Conservation (phyloP, 2,113 vertebrate species). For the Nannospalax galili region DNA sequence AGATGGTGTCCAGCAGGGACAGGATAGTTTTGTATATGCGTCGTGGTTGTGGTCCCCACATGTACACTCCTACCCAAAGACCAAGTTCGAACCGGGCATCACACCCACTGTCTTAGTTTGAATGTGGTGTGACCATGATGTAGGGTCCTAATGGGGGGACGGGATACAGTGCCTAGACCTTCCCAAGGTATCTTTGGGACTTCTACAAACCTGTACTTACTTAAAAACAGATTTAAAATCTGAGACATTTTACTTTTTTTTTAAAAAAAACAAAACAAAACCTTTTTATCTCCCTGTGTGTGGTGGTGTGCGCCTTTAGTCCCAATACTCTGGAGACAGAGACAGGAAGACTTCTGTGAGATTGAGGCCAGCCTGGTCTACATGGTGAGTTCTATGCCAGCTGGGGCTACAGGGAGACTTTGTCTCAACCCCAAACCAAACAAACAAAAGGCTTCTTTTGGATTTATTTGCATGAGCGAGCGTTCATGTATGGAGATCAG, state of each 20-base stretch:
- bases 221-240: background rate
- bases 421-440: too few species aligned
- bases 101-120: background rate
- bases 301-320: background rate
- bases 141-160: background rate
- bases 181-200: background rate
- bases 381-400: too few species aligned
- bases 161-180: background rate
- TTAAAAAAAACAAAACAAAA: too few species aligned
- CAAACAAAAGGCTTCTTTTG: too few species aligned
- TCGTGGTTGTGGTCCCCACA: too few species aligned
- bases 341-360: too few species aligned
- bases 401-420: too few species aligned
- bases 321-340: too few species aligned
- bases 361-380: too few species aligned
- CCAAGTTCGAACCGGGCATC: fast-evolving
- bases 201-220: background rate
- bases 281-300: background rate
- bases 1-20: background rate
- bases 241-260: background rate
- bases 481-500: too few species aligned
- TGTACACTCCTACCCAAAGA: background rate
- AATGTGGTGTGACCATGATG: too few species aligned
- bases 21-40: background rate
- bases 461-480: too few species aligned